These are phyloP conservation scores for Clarias macrocephalus DNA, from an alignment of 2,113 vertebrate species.

Conservation along the genomic window DNA sequence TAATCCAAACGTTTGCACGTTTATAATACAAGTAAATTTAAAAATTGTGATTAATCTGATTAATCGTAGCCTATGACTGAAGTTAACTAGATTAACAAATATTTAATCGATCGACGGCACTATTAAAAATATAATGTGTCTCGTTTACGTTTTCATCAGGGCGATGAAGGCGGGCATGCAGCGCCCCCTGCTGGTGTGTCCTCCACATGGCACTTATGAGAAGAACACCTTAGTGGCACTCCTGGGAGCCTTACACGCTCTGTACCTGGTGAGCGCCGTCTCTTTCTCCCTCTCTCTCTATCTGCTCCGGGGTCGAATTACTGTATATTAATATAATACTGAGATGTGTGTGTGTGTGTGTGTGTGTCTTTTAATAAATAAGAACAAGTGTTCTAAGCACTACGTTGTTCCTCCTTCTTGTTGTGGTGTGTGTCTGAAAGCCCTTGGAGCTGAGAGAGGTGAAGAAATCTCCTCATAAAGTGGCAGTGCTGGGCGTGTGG, in stretches of 20 bases:
- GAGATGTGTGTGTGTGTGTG: background rate
- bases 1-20: too few species aligned
- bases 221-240: slow-evolving; percentile 66
- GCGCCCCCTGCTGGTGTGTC: slow-evolving; percentile 76
- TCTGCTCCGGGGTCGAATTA: background rate
- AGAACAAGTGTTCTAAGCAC: background rate
- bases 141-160: slow-evolving; percentile 52
- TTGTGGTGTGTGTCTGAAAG: slow-evolving; percentile 52
- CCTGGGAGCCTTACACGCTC: slow-evolving; percentile 75
- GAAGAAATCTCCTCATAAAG: slow-evolving; percentile 65
- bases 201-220: slow-evolving; percentile 68
- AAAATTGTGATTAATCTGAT: too few species aligned
- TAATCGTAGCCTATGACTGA: too few species aligned
- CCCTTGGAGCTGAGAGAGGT: slow-evolving; percentile 75
- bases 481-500: slow-evolving; percentile 74
- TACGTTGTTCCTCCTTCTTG: background rate
- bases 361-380: background rate
- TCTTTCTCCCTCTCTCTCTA: too few species aligned
- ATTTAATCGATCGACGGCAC: too few species aligned
- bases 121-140: background rate
- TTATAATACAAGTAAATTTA: too few species aligned
- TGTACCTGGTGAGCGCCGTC: slow-evolving; percentile 73
- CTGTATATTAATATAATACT: background rate
- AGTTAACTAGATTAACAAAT: too few species aligned
- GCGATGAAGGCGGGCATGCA: slow-evolving; percentile 76